Conservation (phyloP, 2,797 vertebrate species). For the Typhlichthys eigenmanni region DNA sequence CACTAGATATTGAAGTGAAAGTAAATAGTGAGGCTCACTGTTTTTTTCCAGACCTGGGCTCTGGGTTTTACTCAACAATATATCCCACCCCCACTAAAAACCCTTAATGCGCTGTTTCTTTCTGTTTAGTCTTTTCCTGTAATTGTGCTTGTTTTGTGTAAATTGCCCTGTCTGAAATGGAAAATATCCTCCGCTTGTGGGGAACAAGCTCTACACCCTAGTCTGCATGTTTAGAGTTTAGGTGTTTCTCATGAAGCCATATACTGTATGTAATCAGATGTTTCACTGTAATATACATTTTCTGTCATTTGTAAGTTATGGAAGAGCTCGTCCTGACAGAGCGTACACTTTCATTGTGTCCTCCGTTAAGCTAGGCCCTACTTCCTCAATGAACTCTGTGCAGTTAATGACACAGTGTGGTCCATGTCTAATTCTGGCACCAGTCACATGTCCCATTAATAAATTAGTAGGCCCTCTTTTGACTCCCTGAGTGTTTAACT, state of each 20-base stretch:
- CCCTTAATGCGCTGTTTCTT: slow-evolving; percentile 30
- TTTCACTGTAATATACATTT: too few relatives aligned
- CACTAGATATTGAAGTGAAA: slow-evolving; percentile 61
- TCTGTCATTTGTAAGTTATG: too few relatives aligned
- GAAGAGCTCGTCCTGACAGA: too few relatives aligned
- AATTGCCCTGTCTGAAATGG: slow-evolving; percentile 59
- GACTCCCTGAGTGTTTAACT: slow-evolving; percentile 5
- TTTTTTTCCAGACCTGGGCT: slow-evolving; percentile 69
- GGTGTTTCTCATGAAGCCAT: too few relatives aligned
- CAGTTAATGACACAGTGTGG: not conserved
- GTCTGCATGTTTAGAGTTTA: not conserved
- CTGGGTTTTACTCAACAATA: slow-evolving; percentile 72
- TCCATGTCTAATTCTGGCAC: not conserved
- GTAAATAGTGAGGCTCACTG: slow-evolving; percentile 37
- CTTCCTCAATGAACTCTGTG: too few relatives aligned
- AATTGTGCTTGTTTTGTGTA: slow-evolving; percentile 77
- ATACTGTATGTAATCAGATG: too few relatives aligned
- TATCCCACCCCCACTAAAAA: slow-evolving; percentile 53
- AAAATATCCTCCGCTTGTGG: not conserved
- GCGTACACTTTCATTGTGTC: too few relatives aligned
- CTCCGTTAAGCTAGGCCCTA: too few relatives aligned
- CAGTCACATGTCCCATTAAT: slow-evolving; percentile 15
- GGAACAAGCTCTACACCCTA: not conserved
- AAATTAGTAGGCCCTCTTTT: slow-evolving; percentile 21
- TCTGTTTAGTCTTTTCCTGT: slow-evolving; percentile 76